Evolutionary conservation across 2,888 invertebrate genomes (phyloP).

Genomic region (Malacosoma neustria): DNA sequence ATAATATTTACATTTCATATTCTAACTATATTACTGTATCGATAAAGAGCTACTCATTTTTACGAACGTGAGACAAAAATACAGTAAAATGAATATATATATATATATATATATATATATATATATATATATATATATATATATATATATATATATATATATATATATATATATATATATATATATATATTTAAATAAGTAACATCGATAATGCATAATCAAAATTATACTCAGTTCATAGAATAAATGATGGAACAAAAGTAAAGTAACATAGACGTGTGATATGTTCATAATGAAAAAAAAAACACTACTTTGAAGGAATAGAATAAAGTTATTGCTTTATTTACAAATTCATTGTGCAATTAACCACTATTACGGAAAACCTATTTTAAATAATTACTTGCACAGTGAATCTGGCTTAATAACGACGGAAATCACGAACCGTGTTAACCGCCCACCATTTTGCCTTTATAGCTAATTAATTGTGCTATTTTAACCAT

Average conservation of each 20-base stretch:
- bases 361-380: too few relatives aligned
- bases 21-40: slow-evolving; percentile 14
- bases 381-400: too few relatives aligned
- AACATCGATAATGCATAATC: too few relatives aligned
- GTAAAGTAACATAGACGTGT: slow-evolving; percentile 47
- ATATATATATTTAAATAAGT: too few relatives aligned
- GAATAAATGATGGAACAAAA: slow-evolving; percentile 50
- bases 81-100: too few relatives aligned
- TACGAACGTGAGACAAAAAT: neutral
- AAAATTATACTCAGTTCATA: too few relatives aligned
- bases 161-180: too few relatives aligned
- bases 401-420: neutral
- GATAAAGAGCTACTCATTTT: neutral
- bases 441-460: slow-evolving; percentile 15
- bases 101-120: too few relatives aligned
- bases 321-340: slow-evolving; percentile 12
- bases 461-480: slow-evolving; percentile 51
- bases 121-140: too few relatives aligned
- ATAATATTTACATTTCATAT: slow-evolving; percentile 43
- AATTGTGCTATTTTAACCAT: slow-evolving; percentile 63
- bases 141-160: too few relatives aligned
- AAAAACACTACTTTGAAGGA: slow-evolving; percentile 20
- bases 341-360: neutral
- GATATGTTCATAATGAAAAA: slow-evolving; percentile 40
- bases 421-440: slow-evolving; percentile 5